Conservation (phyloP, 2,888 invertebrate species). For the Platerodrilus igneus region DNA sequence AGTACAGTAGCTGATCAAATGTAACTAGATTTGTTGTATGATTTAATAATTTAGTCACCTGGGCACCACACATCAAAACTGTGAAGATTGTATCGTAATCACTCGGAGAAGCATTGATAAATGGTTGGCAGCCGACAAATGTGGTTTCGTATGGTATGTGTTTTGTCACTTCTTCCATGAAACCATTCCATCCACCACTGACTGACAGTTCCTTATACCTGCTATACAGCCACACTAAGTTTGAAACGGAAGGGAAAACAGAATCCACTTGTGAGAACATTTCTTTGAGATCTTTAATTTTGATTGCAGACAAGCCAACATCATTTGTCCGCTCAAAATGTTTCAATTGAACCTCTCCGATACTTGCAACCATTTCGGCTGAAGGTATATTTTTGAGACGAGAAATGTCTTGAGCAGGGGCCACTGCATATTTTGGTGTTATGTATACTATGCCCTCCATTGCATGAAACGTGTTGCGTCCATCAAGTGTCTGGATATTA, state of each 20-base stretch:
- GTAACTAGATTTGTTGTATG: slow-evolving; percentile 4
- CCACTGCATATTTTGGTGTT: not conserved
- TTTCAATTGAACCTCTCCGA: not conserved
- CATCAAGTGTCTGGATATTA: slow-evolving; percentile 1
- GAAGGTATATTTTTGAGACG: not conserved
- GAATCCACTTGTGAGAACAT: not conserved
- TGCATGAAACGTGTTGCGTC: not conserved
- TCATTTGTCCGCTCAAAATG: no score
- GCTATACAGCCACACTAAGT: slow-evolving; percentile 1
- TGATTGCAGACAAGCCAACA: not conserved
- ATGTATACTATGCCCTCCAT: not conserved
- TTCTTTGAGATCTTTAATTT: not conserved
- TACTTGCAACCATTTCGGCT: no score
- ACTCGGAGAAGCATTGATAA: slow-evolving; percentile 20
- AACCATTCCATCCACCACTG: slow-evolving; percentile 21
- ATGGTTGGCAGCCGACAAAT: slow-evolving; percentile 14
- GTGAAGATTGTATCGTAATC: slow-evolving; percentile 17
- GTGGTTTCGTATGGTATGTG: slow-evolving; percentile 3
- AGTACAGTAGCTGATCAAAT: not conserved
- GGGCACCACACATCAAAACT: no score
- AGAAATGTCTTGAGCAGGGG: not conserved
- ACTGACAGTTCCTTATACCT: no score
- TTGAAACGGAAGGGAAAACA: not conserved
- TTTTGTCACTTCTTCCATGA: slow-evolving; percentile 21
- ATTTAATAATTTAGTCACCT: not conserved